A percentile compares a stretch with the other conserved stretches of the same genome.
Evolutionary conservation across 2,797 vertebrate species (phyloP).

Genomic region (Leptatherina wallacei): DNA sequence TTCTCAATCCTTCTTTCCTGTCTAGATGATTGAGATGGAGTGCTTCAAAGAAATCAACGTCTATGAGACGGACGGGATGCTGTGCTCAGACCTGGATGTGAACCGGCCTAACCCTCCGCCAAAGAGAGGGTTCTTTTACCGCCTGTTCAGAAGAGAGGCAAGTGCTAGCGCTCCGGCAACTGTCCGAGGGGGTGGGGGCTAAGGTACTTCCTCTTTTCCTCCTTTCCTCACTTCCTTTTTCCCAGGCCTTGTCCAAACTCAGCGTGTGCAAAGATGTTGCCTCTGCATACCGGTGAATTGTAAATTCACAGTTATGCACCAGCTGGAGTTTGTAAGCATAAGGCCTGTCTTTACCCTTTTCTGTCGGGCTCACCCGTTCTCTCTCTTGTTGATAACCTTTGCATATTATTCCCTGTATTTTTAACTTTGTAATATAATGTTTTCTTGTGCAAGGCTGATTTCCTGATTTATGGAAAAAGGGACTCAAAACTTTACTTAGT

Average conservation of each 20-base stretch:
- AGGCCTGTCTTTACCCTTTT: slow-evolving; percentile 28
- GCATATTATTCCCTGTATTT: neutral
- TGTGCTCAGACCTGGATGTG: slow-evolving; percentile 81
- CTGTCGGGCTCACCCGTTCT: slow-evolving; percentile 2
- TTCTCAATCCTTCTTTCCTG: neutral
- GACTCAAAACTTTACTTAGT: neutral
- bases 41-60: slow-evolving; percentile 94
- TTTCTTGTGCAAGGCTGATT: slow-evolving; percentile 3
- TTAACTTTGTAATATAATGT: slow-evolving; percentile 4
- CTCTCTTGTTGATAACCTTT: neutral
- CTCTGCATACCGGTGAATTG: slow-evolving; percentile 3
- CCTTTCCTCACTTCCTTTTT: slow-evolving; percentile 46
- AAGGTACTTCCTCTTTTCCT: slow-evolving; percentile 79
- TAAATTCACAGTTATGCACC: neutral
- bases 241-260: slow-evolving; percentile 56
- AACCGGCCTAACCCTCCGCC: slow-evolving; percentile 80
- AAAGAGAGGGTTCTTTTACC: slow-evolving; percentile 90
- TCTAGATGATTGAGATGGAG: slow-evolving; percentile 93
- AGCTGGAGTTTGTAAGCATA: slow-evolving; percentile 12
- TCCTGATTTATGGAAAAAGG: neutral
- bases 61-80: slow-evolving; percentile 81
- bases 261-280: slow-evolving; percentile 9
- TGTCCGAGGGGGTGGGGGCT: slow-evolving; percentile 84
- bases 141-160: slow-evolving; percentile 91
- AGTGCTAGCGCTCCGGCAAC: slow-evolving; percentile 82